Evolutionary conservation across 1,140 invertebrate genomes (phyloP), one percentile per base, ranked within the genome.

Genomic region (Drosophila ercepeae): DNA sequence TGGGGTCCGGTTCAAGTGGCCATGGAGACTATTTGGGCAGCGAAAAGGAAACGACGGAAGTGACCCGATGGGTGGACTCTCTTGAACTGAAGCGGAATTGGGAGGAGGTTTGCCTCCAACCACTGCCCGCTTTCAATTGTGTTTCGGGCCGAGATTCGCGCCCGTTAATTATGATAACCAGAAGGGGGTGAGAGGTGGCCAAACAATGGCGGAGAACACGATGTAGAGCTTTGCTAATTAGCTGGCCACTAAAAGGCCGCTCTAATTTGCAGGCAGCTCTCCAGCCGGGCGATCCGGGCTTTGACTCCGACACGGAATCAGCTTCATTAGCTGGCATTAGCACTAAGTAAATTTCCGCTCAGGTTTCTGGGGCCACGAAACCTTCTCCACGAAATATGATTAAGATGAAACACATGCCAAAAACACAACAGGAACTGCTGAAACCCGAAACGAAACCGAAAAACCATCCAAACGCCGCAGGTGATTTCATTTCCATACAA

Each of bases 331-430:
- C 76, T 69, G 51, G 72, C 79, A 84, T 84, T 84, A 84, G 82
- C 75, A 61, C 74, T 76, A 84, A 84, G 58, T 76, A 86, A 81
- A 81, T 86, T 86, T 79, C 81, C 60, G 60, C 13, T 8, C 14
- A 11, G 19, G 23, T 16, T 14, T 13, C 61, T 42, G 44, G 42
- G 34, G 44, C 45, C 50, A n/a, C n/a, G n/a, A n/a, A n/a, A n/a
- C 50, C 57, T 60, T 46, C 72, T 41, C 48, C 65, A 23, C 48
- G 29, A 54, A 53, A 72, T 42, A 48, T 83, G 71, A 84, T 84
- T 77, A 83, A 83, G 81, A 84, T 73, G 63, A 84, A 84, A 86
- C 81, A 86, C 81, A 84, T 86, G 81, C 81, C 81, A 86, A 58
- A 51, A 32, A 48, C 42, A 42, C 53, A 68, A 60, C 52, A 69